Evolutionary conservation across 2,888 invertebrate genomes (phyloP).

Genomic region (Biston betularia): DNA sequence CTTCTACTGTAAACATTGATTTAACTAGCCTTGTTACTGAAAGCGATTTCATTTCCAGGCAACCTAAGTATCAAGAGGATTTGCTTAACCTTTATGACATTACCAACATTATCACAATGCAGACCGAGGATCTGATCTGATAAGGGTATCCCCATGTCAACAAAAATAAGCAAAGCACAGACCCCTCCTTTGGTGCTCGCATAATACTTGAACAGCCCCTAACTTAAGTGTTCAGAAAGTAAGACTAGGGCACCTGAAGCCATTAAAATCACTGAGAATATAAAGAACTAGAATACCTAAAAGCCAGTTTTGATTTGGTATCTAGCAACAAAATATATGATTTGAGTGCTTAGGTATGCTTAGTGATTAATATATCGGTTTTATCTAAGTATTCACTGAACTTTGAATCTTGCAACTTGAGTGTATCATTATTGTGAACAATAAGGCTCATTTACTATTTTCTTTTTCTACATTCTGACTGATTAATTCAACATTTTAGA

Average conservation of each 20-base stretch:
- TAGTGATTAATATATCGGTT: not conserved
- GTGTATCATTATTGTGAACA: conserved; percentile 17
- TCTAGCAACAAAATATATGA: not conserved
- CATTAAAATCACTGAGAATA: conserved; percentile 3
- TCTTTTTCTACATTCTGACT: conserved; percentile 40
- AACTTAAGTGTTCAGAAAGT: not conserved
- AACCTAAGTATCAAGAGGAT: no score
- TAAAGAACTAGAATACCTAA: not conserved
- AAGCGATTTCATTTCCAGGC: no score
- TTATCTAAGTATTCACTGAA: not conserved
- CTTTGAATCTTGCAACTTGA: not conserved
- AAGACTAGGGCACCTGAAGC: not conserved
- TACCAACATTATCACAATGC: no score
- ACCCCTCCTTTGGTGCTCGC: no score
- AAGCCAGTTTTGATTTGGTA: not conserved
- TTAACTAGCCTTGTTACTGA: no score
- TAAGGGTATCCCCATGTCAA: no score
- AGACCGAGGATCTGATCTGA: no score
- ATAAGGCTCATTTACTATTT: conserved; percentile 48
- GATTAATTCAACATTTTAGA: conserved; percentile 46
- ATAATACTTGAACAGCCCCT: no score
- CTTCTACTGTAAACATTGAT: no score
- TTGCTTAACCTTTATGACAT: no score
- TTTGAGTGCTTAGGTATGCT: not conserved
- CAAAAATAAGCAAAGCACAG: no score